Base-by-base conservation (phyloP, 2,888 invertebrate species). In the Leucozona laternaria region DNA sequence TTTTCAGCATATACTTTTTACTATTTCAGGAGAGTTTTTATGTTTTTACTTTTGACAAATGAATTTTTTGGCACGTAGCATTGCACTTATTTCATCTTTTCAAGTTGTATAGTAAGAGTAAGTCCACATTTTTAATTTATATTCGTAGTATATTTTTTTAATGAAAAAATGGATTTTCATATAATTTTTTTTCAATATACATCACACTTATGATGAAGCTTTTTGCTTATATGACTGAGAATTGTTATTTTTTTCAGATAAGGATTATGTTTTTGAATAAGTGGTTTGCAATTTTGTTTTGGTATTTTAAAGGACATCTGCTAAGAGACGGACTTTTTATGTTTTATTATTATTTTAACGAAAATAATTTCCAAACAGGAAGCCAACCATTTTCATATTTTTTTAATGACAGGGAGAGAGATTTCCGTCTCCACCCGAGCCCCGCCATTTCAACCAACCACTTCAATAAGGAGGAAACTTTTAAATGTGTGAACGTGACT, bases 1-100 rank as follows among this genome's bases (percentile, higher is more conserved):
- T 66, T 45, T 66, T 45, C 45, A 31, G 6, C 28, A 31, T 48
- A 13, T 64, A 13, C 22, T 22, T 20, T 68, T 53, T 37, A 68
- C 68, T 68, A 40, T 53, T 53, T 53, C 31, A 37, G 50, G 2
- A 25, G 68, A 15, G 13, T 20, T 48, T 6, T 45, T 22, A 20
- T 55, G 28, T 31, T 28, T 66, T 62, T 17, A 5, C 28, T 28
- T 60, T 28, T 28, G 57, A 73, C 31, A 28, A 43, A 76, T 48
- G 77, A 72, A 25, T 45, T 82, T 66, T 73, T 70, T 62, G 68
- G 73, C 83, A 83, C 68, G 68, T 70, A 62, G 48, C 13, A 28
- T 28, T 72, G 45, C 72, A 57, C 60, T 53, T 34, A 50, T 31
- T 64, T 25, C 31, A 31, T 53, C 25, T 43, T 31, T 64, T 25